Evolutionary conservation across 2,888 invertebrate genomes (phyloP).

Genomic region (Callimorpha dominula): DNA sequence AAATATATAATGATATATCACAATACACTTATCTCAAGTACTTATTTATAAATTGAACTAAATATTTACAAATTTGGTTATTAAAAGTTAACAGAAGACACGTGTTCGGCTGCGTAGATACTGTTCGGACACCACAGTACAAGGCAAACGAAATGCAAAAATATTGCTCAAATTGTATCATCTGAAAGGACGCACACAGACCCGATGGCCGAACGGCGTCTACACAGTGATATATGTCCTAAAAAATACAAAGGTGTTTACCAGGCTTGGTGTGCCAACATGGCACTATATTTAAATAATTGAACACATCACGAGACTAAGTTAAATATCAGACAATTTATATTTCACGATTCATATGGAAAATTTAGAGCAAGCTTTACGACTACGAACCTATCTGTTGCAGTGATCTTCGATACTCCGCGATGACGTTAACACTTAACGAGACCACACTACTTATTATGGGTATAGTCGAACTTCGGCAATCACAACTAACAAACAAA

Average conservation of each 20-base stretch:
- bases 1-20: slow-evolving; percentile 70
- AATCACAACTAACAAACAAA: neutral
- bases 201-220: slow-evolving; percentile 1
- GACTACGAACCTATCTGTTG: slow-evolving; percentile 14
- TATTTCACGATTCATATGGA: slow-evolving; percentile 7
- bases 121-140: slow-evolving; percentile 18
- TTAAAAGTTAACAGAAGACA: slow-evolving; percentile 27
- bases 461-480: neutral
- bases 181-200: slow-evolving; percentile 14
- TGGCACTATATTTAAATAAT: slow-evolving; percentile 31
- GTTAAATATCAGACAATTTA: slow-evolving; percentile 17
- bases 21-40: slow-evolving; percentile 70
- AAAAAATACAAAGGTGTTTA: slow-evolving; percentile 15
- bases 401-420: neutral
- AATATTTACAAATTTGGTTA: slow-evolving; percentile 79
- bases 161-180: slow-evolving; percentile 17
- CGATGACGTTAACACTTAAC: neutral
- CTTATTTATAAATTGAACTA: slow-evolving; percentile 76
- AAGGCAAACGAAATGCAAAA: slow-evolving; percentile 28
- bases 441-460: neutral
- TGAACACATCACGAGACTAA: slow-evolving; percentile 37
- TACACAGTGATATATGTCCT: slow-evolving; percentile 14
- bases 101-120: slow-evolving; percentile 18
- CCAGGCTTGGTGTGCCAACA: slow-evolving; percentile 27
- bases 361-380: neutral